These are phyloP conservation scores for Argyrosomus regius DNA, from an alignment of 2,797 vertebrate genomes.

Conservation along the genomic window DNA sequence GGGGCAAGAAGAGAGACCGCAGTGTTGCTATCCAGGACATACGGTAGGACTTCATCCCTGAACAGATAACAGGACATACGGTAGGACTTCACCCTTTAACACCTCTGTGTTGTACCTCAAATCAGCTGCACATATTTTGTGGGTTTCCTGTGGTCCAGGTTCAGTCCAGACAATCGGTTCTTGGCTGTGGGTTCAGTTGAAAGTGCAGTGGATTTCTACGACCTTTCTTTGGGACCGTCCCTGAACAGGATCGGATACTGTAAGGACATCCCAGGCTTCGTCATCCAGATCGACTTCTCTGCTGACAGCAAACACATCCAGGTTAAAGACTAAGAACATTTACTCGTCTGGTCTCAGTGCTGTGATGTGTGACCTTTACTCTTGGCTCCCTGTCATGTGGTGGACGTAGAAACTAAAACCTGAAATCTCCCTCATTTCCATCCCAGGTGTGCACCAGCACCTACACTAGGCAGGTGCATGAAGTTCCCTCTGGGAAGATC, in stretches of 20 bases:
- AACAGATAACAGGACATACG: background rate
- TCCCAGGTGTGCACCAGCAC: slow-evolving; percentile 91
- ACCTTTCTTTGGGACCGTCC: slow-evolving; percentile 93
- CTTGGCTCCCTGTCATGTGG: background rate
- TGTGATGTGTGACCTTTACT: slow-evolving; percentile 1
- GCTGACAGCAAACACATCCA: slow-evolving; percentile 94
- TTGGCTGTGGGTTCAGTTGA: slow-evolving; percentile 94
- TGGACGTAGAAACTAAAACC: background rate
- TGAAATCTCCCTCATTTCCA: background rate
- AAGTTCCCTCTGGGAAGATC: slow-evolving; percentile 93
- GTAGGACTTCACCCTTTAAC: background rate
- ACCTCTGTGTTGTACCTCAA: background rate
- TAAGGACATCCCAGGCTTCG: slow-evolving; percentile 94
- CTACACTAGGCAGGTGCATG: slow-evolving; percentile 93
- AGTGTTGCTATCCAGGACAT: slow-evolving; percentile 94
- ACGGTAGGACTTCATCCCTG: slow-evolving; percentile 79
- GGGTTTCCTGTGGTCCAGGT: slow-evolving; percentile 78
- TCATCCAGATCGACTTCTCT: slow-evolving; percentile 96
- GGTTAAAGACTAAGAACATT: slow-evolving; percentile 75
- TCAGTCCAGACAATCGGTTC: slow-evolving; percentile 94
- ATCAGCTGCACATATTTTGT: no score
- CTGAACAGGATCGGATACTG: slow-evolving; percentile 96
- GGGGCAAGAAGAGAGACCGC: slow-evolving; percentile 96
- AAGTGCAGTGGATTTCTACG: slow-evolving; percentile 95
- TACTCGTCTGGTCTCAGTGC: background rate